Conservation (phyloP, 2,888 invertebrate species). For the Hipparchia semele region DNA sequence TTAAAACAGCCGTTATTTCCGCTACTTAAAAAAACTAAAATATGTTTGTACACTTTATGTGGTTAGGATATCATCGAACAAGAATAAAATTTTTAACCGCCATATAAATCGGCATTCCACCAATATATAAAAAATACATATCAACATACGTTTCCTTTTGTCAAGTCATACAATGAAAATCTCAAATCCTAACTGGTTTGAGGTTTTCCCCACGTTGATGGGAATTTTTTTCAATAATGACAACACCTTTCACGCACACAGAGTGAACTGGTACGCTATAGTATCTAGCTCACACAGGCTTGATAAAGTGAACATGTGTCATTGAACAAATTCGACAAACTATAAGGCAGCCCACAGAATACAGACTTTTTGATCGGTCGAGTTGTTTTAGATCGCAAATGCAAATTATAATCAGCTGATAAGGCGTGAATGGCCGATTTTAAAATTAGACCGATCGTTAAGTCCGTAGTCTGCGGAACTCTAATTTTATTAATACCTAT, state of each 20-base stretch:
- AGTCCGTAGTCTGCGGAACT: background rate
- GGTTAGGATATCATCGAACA: too few species aligned
- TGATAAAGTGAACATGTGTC: background rate
- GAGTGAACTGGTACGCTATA: background rate
- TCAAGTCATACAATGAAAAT: background rate
- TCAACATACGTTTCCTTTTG: too few species aligned
- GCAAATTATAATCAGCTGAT: background rate
- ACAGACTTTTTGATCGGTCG: background rate
- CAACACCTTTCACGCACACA: background rate
- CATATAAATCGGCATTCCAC: background rate
- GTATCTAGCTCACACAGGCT: background rate
- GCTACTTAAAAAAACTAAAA: background rate
- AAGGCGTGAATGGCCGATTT: background rate
- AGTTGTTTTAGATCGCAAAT: background rate
- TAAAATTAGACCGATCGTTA: background rate
- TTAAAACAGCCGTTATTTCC: background rate
- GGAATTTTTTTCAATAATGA: background rate
- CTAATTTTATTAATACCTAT: slow-evolving; percentile 6
- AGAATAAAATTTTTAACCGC: background rate
- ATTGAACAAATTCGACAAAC: background rate
- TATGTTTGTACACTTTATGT: background rate
- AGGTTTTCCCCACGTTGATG: background rate
- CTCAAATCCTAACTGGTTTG: background rate
- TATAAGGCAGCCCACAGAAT: background rate
- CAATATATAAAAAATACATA: background rate